Evolutionary conservation across 2,797 vertebrate species (phyloP), one percentile per base, ranked within the genome.

Genomic region (Sebastes diploproa): DNA sequence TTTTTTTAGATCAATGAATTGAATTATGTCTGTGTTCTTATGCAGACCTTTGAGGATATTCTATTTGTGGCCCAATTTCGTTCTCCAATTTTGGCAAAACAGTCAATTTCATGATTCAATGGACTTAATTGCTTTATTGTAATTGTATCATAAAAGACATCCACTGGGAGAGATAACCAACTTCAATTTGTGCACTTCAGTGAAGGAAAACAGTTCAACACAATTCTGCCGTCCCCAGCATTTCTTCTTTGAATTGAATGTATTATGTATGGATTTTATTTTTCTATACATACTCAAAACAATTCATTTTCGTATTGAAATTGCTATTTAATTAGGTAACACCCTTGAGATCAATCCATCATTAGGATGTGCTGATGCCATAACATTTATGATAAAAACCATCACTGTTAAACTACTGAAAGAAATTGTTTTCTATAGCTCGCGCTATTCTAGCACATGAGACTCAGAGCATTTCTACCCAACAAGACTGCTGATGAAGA

Each of bases 101-200:
- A 91, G 89, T 91, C 90, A 76, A 91, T 93, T 94, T 92, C 90
- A 94, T 94, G 94, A 94, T 54, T 94, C 89, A 84, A 72, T 90
- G 85, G 82, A 88, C 77, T 91, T 91, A 93, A 94, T 91, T 88
- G 85, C 84, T 76, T 88, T 84, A 90, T 89, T 91, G 81, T 93
- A 89, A 93, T 90, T 91, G 86, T 90, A 90, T 90, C 89, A 89
- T 74, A 64, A 89, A 88, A 91, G 76, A 88, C 86, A 92, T 93
- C 93, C 83, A 89, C 73, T 34, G 83, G 83, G 89, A 84, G 65
- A 80, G 82, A 90, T 88, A 84, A 84, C 82, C 70, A 85, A 87
- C 82, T 87, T 82, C 55, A 86, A 92, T 87, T 91, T 89, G 65
- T 75, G 72, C 80, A 84, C 67, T 82, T 83, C 66, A 83, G 27